Percentiles rank a stretch among this genome's conserved stretches.
Evolutionary conservation across 2,113 vertebrate genomes (phyloP).

Genomic region (Orycteropus afer): DNA sequence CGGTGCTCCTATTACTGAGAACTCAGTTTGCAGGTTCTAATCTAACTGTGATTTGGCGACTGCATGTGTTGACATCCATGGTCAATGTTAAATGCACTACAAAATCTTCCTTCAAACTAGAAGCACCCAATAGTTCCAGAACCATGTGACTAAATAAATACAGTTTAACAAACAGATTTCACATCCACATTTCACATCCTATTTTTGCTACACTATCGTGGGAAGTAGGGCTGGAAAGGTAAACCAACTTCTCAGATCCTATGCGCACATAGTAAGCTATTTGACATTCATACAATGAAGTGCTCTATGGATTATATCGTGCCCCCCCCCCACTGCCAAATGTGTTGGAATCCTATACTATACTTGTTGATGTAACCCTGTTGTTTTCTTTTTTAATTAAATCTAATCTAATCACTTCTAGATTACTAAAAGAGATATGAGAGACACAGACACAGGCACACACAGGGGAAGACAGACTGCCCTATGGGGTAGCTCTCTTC

Average conservation of each 20-base stretch:
- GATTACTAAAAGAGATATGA: not conserved
- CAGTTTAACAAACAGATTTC: not conserved
- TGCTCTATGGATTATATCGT: not conserved
- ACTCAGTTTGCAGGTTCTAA: conserved; percentile 79
- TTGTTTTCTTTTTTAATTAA: not conserved
- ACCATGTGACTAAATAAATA: not conserved
- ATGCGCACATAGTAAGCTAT: not conserved
- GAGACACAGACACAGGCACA: not conserved
- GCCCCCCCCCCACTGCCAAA: too few species aligned
- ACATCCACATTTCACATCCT: not conserved
- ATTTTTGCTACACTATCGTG: not conserved
- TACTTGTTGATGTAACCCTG: not conserved
- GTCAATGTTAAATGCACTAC: conserved; percentile 23
- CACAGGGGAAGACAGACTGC: not conserved
- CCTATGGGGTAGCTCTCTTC: not conserved
- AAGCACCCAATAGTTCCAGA: not conserved
- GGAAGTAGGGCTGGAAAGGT: not conserved
- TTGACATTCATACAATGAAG: not conserved
- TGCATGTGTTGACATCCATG: not conserved
- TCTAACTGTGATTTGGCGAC: conserved; percentile 70
- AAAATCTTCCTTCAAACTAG: conserved; percentile 42
- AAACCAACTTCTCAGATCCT: not conserved
- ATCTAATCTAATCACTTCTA: not conserved
- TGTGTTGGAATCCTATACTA: not conserved
- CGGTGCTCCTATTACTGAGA: conserved; percentile 83